Percentiles rank a stretch among this genome's conserved stretches.
Conservation (phyloP, 1,140 invertebrate species). For the Pteromalus puparum region DNA sequence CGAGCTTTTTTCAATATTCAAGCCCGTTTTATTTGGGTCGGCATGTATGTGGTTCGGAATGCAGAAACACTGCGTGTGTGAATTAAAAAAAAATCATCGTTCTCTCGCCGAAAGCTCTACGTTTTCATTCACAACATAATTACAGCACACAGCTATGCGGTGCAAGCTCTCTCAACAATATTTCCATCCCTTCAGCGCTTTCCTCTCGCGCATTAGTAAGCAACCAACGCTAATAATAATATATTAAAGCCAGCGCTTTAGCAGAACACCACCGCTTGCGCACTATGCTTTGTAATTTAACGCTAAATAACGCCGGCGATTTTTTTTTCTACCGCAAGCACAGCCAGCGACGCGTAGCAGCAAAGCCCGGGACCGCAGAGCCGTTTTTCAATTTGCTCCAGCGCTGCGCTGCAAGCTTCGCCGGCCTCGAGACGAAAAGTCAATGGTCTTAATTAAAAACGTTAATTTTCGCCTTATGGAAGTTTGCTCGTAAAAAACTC, state of each 20-base stretch:
- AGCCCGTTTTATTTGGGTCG: neutral
- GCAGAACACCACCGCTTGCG: neutral
- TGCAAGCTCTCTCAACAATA: neutral
- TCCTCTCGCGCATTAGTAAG: neutral
- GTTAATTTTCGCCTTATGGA: conserved; percentile 15
- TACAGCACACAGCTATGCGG: neutral
- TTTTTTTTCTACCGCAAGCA: neutral
- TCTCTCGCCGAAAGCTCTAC: neutral
- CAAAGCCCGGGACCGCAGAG: no score
- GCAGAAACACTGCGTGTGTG: neutral
- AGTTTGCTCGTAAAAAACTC: neutral
- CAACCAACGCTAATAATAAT: conserved; percentile 7
- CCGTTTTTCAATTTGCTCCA: neutral
- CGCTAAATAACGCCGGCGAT: conserved; percentile 19
- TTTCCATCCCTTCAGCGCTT: neutral
- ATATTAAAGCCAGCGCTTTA: conserved; percentile 11
- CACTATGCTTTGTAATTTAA: conserved; percentile 33
- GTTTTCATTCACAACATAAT: neutral
- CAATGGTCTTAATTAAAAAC: conserved; percentile 25
- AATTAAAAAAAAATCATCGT: no score
- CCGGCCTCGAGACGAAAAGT: neutral
- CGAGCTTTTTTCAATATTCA: neutral
- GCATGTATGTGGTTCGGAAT: neutral
- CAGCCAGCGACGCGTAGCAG: neutral
- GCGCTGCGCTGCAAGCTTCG: no score